Evolutionary conservation across 2,797 vertebrate species (phyloP).

Genomic region (Sebastes goodei): DNA sequence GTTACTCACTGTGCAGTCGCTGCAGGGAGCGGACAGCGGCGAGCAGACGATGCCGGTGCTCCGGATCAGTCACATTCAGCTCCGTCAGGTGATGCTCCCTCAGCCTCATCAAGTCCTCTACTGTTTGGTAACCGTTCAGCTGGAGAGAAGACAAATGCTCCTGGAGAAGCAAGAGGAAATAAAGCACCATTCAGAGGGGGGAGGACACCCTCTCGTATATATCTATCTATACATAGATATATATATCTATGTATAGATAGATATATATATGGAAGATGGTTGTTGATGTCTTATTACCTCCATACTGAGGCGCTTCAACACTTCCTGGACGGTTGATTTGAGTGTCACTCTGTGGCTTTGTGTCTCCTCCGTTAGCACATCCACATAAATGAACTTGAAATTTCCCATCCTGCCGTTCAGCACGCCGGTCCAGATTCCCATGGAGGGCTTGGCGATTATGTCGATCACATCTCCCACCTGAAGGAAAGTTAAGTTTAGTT

Average conservation of each 20-base stretch:
- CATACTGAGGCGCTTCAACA: slow-evolving; percentile 85
- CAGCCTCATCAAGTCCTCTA: slow-evolving; percentile 89
- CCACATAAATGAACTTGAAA: slow-evolving; percentile 98
- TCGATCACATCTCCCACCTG: slow-evolving; percentile 95
- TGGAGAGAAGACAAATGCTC: slow-evolving; percentile 87
- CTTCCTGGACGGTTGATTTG: slow-evolving; percentile 85
- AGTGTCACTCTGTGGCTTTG: slow-evolving; percentile 75
- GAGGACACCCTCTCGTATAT: background rate
- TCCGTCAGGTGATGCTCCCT: slow-evolving; percentile 88
- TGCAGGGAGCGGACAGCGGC: slow-evolving; percentile 85
- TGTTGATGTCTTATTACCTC: slow-evolving; percentile 79
- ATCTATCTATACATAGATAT: too few species aligned
- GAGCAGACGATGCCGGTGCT: slow-evolving; percentile 87
- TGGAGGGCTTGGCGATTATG: slow-evolving; percentile 91
- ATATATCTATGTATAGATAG: too few species aligned
- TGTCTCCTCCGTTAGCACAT: slow-evolving; percentile 85
- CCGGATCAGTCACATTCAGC: slow-evolving; percentile 89
- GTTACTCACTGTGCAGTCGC: slow-evolving; percentile 86
- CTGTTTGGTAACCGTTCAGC: slow-evolving; percentile 89
- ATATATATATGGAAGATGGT: background rate
- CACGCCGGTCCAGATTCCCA: slow-evolving; percentile 96
- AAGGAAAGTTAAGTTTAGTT: background rate
- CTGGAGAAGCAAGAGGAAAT: slow-evolving; percentile 53
- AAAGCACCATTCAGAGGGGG: background rate
- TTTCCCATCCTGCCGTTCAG: slow-evolving; percentile 90